Base-by-base conservation (phyloP, 2,888 invertebrate species). In the Chrysolina oricalcia region DNA sequence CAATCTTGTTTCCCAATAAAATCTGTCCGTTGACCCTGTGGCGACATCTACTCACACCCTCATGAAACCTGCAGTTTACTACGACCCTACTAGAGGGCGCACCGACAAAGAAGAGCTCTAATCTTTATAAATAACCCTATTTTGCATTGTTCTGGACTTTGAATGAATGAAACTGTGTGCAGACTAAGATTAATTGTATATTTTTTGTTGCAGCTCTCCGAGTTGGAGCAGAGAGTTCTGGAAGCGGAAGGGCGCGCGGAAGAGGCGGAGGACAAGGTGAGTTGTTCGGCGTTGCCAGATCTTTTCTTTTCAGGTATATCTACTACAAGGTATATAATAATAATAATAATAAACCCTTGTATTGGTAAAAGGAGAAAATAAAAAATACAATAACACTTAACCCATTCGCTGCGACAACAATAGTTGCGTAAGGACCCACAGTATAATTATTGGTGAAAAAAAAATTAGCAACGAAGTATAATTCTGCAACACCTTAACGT, bases 181-280 rank as follows among this genome's bases (percentile, higher is more conserved):
- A 66, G 27, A 50, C 41, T 10, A 63, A 71, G 41, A 76, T 67
- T 76, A 73, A 76, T 70, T 76, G 67, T 63, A 59, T 66, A 77
- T 73, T 86, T 90, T 87, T 88, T 88, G 85, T 94, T 94, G 80
- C 93, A 97, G 97, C 94, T 97, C 90, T 95, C 96, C 89, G 97
- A 97, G 91, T 92, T 97, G 90, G 97, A 97, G 90, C 96, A 96
- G 88, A 93, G 97, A 86, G 96, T 97, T 88, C 92, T 96, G 89
- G 97, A 97, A 89, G 97, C 97, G 84, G 97, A 97, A 90, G 94
- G 95, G 85, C 92, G 97, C 85, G 97, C 97, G 70, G 97, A 97
- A 87, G 96, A 96, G 89, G 97, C 97, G 79, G 97, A 97, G 90
- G 96, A 97, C 90, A 97, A 97, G 95, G 97, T 97, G 92, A 91